These are phyloP conservation scores for Euzophera pinguis DNA, from an alignment of 2,888 invertebrate species.

Conservation along the genomic window DNA sequence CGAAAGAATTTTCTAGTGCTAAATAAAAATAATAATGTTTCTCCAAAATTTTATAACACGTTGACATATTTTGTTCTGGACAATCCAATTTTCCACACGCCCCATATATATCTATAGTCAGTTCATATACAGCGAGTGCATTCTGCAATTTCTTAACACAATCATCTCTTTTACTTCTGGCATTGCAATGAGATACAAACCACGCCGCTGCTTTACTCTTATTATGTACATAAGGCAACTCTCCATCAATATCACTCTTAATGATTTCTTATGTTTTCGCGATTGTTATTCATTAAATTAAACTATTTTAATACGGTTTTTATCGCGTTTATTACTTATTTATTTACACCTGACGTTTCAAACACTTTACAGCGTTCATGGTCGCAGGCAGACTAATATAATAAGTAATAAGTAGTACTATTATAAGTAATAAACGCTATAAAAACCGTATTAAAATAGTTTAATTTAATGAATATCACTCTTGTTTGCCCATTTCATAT, in stretches of 20 bases:
- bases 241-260: slow-evolving; percentile 31
- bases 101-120: slow-evolving; percentile 76
- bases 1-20: slow-evolving; percentile 86
- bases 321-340: no score
- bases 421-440: no score
- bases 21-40: slow-evolving; percentile 86
- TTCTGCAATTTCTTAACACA: slow-evolving; percentile 36
- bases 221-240: slow-evolving; percentile 33
- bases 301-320: no score
- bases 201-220: slow-evolving; percentile 66
- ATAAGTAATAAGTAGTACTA: no score
- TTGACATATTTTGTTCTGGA: slow-evolving; percentile 28
- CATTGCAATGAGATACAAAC: slow-evolving; percentile 63
- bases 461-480: no score
- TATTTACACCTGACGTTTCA: no score
- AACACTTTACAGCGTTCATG: no score
- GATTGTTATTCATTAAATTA: no score
- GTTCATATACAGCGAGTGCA: slow-evolving; percentile 34
- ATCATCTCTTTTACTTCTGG: slow-evolving; percentile 42
- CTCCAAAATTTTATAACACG: slow-evolving; percentile 56
- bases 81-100: slow-evolving; percentile 65
- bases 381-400: no score
- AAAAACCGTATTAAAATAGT: no score
- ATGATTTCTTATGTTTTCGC: no score
- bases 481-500: slow-evolving; percentile 47